Conservation (phyloP, 2,888 invertebrate genomes). For the Dendrolimus pini region DNA sequence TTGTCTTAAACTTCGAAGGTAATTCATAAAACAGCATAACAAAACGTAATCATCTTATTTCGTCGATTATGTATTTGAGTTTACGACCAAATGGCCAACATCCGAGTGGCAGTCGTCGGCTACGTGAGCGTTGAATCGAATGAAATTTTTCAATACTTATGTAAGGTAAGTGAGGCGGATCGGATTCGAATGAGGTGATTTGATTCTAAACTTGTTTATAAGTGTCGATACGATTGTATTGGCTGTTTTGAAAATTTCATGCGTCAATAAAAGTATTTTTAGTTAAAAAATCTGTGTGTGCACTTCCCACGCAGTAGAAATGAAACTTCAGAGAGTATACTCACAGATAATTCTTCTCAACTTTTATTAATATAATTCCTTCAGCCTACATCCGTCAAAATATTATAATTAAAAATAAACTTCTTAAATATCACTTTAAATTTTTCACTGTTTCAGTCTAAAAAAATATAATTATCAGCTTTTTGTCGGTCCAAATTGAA, state of each 20-base stretch:
- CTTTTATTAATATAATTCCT: too few relatives aligned
- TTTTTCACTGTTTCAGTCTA: too few relatives aligned
- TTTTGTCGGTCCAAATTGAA: too few relatives aligned
- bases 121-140: slow-evolving; percentile 12
- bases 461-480: too few relatives aligned
- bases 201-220: not conserved
- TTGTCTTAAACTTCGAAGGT: not conserved
- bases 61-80: slow-evolving; percentile 17
- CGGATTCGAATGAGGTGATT: not conserved
- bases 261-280: not conserved
- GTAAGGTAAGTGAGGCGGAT: slow-evolving; percentile 6
- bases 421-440: too few relatives aligned
- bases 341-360: too few relatives aligned
- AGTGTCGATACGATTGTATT: not conserved
- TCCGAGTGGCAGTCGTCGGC: slow-evolving; percentile 23
- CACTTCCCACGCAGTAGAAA: too few relatives aligned
- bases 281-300: too few relatives aligned
- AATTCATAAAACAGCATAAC: not conserved
- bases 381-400: too few relatives aligned
- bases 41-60: slow-evolving; percentile 14
- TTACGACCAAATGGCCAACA: slow-evolving; percentile 30
- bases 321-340: too few relatives aligned
- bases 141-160: slow-evolving; percentile 17
- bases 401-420: too few relatives aligned
- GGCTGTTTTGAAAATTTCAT: not conserved